These are phyloP conservation scores for Parnassius glacialis DNA, from an alignment of 2,888 invertebrate genomes.

Conservation along the genomic window DNA sequence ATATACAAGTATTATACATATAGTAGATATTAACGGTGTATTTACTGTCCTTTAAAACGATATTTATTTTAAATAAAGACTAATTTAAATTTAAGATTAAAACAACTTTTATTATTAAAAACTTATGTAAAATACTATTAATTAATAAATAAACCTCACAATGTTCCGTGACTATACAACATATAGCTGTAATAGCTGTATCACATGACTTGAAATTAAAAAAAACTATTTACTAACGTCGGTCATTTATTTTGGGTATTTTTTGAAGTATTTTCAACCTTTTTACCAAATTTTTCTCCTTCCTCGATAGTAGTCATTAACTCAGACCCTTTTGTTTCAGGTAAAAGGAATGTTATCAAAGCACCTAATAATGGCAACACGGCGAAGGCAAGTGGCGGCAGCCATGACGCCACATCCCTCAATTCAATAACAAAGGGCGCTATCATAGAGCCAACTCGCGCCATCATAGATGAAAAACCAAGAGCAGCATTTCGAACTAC, in stretches of 20 bases:
- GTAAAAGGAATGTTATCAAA: constrained; percentile 82
- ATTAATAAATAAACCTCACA: too few relatives aligned
- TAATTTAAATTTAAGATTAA: too few relatives aligned
- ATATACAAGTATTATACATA: too few relatives aligned
- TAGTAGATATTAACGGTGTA: too few relatives aligned
- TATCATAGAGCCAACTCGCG: constrained; percentile 91
- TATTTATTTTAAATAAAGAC: too few relatives aligned
- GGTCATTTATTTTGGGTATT: background rate
- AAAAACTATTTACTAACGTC: background rate
- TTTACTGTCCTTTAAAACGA: too few relatives aligned
- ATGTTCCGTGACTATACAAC: too few relatives aligned
- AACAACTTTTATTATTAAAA: too few relatives aligned
- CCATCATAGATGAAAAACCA: constrained; percentile 94
- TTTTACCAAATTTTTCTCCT: constrained; percentile 82
- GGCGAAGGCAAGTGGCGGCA: constrained; percentile 88
- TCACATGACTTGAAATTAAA: too few relatives aligned
- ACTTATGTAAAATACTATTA: too few relatives aligned
- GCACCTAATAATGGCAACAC: constrained; percentile 81
- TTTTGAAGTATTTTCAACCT: constrained; percentile 24
- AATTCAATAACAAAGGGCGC: constrained; percentile 90
- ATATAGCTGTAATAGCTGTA: too few relatives aligned
- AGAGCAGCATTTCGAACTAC: constrained; percentile 92
- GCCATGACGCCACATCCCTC: constrained; percentile 70
- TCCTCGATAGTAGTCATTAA: constrained; percentile 91
- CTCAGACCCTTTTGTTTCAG: constrained; percentile 88